Percentiles rank a stretch among this genome's conserved stretches.
Evolutionary conservation across 2,888 invertebrate species (phyloP).

Genomic region (Drosophila prolongata): DNA sequence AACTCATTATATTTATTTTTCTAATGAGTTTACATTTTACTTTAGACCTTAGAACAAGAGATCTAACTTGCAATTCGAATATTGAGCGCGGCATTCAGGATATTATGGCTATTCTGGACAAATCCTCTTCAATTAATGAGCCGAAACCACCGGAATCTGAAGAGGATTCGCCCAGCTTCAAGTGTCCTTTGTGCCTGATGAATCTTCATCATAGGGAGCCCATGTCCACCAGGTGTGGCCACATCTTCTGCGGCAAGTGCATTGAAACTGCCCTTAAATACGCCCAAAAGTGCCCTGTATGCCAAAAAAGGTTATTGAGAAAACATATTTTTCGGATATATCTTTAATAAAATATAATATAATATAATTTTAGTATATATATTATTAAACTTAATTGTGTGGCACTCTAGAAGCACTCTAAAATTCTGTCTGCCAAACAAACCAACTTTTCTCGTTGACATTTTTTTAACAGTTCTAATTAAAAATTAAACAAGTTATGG

Average conservation of each 20-base stretch:
- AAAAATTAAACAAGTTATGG: background rate
- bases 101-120: background rate
- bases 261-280: slow-evolving; percentile 43
- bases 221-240: slow-evolving; percentile 53
- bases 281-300: slow-evolving; percentile 53
- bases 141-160: background rate
- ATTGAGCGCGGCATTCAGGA: too few species aligned
- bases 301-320: slow-evolving; percentile 35
- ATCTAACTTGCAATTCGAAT: background rate
- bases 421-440: background rate
- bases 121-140: background rate
- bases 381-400: background rate
- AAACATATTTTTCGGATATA: slow-evolving; percentile 44
- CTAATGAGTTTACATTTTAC: too few species aligned
- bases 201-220: slow-evolving; percentile 43
- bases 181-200: slow-evolving; percentile 52
- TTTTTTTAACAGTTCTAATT: background rate
- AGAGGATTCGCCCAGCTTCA: slow-evolving; percentile 19
- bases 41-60: background rate
- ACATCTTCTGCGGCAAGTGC: slow-evolving; percentile 56
- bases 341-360: slow-evolving; percentile 26
- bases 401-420: background rate
- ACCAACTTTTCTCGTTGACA: background rate
- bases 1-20: too few species aligned
- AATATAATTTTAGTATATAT: too few species aligned